phyloP scores from a whole-genome alignment of 1,140 invertebrate genomes.

The Macrosteles quadrilineatus region DNA sequence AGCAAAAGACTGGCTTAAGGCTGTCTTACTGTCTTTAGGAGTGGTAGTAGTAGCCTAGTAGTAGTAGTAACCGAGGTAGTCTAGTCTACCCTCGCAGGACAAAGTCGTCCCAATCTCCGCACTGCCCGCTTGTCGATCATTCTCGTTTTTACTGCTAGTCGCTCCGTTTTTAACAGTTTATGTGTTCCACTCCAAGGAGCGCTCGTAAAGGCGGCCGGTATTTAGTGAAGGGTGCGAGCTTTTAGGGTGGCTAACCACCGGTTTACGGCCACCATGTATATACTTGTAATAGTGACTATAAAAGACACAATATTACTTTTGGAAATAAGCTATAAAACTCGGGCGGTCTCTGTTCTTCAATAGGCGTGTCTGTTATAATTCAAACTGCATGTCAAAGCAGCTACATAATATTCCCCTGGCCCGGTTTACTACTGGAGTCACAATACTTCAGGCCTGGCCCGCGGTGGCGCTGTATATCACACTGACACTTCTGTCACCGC shows the following conservation, averaged over 20 bases:
- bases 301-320: not conserved
- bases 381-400: conserved; percentile 7
- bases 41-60: too few species aligned
- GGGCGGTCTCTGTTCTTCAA: conserved; percentile 6
- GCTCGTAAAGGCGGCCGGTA: conserved; percentile 12
- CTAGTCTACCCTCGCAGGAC: too few species aligned
- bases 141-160: not conserved
- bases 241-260: not conserved
- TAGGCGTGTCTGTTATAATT: conserved; percentile 16
- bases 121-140: too few species aligned
- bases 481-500: too few species aligned
- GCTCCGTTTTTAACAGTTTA: conserved; percentile 20
- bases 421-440: too few species aligned
- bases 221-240: conserved; percentile 22
- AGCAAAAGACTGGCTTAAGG: too few species aligned
- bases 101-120: too few species aligned
- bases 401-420: not conserved
- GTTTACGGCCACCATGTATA: not conserved
- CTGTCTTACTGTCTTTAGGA: too few species aligned
- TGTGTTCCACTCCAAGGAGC: not conserved
- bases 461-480: too few species aligned
- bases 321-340: conserved; percentile 11
- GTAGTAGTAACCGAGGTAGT: too few species aligned
- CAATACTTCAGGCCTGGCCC: too few species aligned
- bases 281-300: conserved; percentile 22